phyloP scores from a whole-genome alignment of 1,140 invertebrate genomes.

The Nixonia krombeini region DNA sequence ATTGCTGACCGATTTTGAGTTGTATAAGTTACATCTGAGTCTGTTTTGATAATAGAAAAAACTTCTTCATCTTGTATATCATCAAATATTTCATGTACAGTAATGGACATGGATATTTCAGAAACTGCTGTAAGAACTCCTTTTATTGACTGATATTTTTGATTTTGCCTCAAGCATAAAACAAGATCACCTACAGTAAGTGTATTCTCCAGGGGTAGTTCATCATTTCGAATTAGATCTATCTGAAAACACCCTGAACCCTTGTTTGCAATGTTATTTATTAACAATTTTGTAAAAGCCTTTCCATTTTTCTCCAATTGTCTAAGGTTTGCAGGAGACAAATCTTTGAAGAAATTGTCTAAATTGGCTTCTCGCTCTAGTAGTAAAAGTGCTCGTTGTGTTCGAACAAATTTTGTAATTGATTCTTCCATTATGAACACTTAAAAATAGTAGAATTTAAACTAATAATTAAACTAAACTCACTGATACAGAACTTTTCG shows the following conservation, averaged over 20 bases:
- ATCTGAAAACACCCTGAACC: conserved; percentile 44
- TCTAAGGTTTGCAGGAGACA: conserved; percentile 34
- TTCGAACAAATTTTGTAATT: conserved; percentile 41
- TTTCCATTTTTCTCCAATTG: conserved; percentile 47
- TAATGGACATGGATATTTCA: conserved; percentile 39
- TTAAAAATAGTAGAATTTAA: background rate
- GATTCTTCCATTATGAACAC: conserved; percentile 43
- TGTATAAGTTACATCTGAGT: conserved; percentile 54
- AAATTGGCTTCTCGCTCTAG: conserved; percentile 51
- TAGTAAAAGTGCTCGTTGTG: conserved; percentile 39
- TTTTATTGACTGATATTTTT: conserved; percentile 29
- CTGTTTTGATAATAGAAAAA: conserved; percentile 49
- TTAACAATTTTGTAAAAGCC: conserved; percentile 44
- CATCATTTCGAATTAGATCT: conserved; percentile 38
- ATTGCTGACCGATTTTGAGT: conserved; percentile 43
- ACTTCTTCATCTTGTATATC: conserved; percentile 45
- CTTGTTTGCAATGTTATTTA: conserved; percentile 39
- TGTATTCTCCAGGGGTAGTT: conserved; percentile 38
- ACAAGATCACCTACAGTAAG: conserved; percentile 48
- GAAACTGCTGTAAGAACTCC: conserved; percentile 43
- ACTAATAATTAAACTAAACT: no score
- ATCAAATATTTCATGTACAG: conserved; percentile 38
- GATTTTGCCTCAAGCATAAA: conserved; percentile 42
- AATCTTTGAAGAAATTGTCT: conserved; percentile 38
- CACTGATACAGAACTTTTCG: no score